Conservation (phyloP, 1,140 invertebrate species). For the Armadillidium nasatum region DNA sequence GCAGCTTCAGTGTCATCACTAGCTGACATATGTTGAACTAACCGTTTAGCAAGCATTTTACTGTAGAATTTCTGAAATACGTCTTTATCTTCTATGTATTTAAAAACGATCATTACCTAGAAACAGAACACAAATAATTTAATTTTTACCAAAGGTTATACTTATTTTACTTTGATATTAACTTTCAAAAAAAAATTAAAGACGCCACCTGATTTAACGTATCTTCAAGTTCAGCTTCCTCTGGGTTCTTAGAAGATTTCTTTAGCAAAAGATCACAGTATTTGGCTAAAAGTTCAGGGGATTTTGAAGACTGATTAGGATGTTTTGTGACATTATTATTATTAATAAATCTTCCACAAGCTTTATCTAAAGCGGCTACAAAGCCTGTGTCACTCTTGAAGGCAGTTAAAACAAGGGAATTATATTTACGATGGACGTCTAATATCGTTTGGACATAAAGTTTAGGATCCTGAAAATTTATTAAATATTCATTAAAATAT, state of each 20-base stretch:
- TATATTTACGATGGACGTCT: slow-evolving; percentile 96
- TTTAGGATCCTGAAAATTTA: slow-evolving; percentile 88
- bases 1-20: slow-evolving; percentile 98
- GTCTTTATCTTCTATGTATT: slow-evolving; percentile 55
- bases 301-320: slow-evolving; percentile 86
- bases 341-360: slow-evolving; percentile 96
- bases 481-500: too few species aligned
- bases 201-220: slow-evolving; percentile 92
- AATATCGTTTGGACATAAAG: slow-evolving; percentile 95
- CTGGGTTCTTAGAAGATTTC: slow-evolving; percentile 96
- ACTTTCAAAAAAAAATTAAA: background rate
- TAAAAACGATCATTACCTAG: slow-evolving; percentile 92
- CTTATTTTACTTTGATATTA: too few species aligned
- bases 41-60: slow-evolving; percentile 95
- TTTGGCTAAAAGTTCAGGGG: slow-evolving; percentile 91
- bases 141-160: too few species aligned
- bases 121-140: too few species aligned
- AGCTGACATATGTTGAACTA: slow-evolving; percentile 87
- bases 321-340: slow-evolving; percentile 88
- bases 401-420: slow-evolving; percentile 83
- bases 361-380: slow-evolving; percentile 93
- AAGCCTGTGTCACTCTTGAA: slow-evolving; percentile 97
- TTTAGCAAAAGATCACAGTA: slow-evolving; percentile 96
- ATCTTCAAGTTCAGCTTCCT: slow-evolving; percentile 96
- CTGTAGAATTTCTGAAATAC: slow-evolving; percentile 99